Evolutionary conservation across 2,888 invertebrate species (phyloP), one percentile per base, ranked within the genome.

Genomic region (Drosophila subquinaria): DNA sequence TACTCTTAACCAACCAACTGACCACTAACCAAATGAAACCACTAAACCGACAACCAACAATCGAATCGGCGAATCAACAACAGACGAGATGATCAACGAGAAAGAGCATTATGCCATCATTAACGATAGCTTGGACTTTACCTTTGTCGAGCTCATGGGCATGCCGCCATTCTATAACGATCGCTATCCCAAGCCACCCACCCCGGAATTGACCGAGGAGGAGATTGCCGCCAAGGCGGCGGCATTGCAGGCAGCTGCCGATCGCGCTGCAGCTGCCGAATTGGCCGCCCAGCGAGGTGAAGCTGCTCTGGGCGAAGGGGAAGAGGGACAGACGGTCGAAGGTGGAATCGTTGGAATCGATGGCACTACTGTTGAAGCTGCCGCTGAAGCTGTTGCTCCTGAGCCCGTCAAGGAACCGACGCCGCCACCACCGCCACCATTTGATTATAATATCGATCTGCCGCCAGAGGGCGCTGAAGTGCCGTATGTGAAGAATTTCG

Each of bases 101-200:
- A 98, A 96, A 94, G 97, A 98, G 95, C 96, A 95, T 94, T 98
- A 96, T 95, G 97, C 97, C 94, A 95, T 96, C 93, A 97, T 98
- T 94, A 97, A 97, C 90, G 97, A 98, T 93, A 98, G 97, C 94
- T 95, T 98, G 95, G 98, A 98, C 94, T 95, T 95, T 93, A 97
- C 98, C 87, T 98, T 98, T 95, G 95, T 97, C 92, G 98, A 98
- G 93, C 94, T 96, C 88, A 94, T 95, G 93, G 95, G 94, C 87
- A 94, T 95, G 79, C 93, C 94, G 86, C 93, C 94, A 17, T 85
- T 84, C 75, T 93, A 92, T 75, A 93, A 92, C 69, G 92, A 92
- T 35, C 91, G 92, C 40, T 89, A 92, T 78, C 93, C 93, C 40
- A 93, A 93, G 67, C 93, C 93, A 61, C 92, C 93, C 55, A 93